Conservation (phyloP, 1,140 invertebrate species). For the Amyelois transitella region DNA sequence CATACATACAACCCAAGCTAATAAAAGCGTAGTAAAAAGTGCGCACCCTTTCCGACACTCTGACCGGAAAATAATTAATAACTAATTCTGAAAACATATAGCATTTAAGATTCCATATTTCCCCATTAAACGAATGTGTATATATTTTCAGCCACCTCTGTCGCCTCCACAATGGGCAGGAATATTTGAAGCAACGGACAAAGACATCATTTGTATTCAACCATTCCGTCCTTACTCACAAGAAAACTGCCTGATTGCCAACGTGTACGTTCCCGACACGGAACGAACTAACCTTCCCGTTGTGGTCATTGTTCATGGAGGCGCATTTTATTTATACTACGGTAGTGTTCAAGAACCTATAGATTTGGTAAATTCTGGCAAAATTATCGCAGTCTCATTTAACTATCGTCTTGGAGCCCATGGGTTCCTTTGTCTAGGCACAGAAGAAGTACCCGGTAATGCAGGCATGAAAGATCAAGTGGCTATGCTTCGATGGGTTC, state of each 20-base stretch:
- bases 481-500: conserved; percentile 24
- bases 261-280: conserved; percentile 44
- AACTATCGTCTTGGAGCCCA: conserved; percentile 29
- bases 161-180: conserved; percentile 28
- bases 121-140: no score
- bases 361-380: conserved; percentile 16
- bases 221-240: conserved; percentile 6
- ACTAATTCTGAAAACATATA: no score
- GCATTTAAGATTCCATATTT: no score
- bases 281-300: conserved; percentile 41
- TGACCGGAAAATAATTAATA: no score
- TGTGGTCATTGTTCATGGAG: conserved; percentile 37
- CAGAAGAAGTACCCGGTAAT: conserved; percentile 29
- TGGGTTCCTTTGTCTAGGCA: conserved; percentile 34
- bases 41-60: no score
- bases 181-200: conserved; percentile 33
- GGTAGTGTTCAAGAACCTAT: conserved; percentile 9
- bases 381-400: conserved; percentile 24
- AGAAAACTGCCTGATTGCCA: conserved; percentile 51
- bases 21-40: no score
- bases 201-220: conserved; percentile 38
- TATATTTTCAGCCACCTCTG: conserved; percentile 30
- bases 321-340: conserved; percentile 21
- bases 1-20: no score
- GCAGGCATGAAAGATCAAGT: conserved; percentile 39